phyloP scores from a whole-genome alignment of 2,888 invertebrate genomes.

The Galerucella calmariensis region DNA sequence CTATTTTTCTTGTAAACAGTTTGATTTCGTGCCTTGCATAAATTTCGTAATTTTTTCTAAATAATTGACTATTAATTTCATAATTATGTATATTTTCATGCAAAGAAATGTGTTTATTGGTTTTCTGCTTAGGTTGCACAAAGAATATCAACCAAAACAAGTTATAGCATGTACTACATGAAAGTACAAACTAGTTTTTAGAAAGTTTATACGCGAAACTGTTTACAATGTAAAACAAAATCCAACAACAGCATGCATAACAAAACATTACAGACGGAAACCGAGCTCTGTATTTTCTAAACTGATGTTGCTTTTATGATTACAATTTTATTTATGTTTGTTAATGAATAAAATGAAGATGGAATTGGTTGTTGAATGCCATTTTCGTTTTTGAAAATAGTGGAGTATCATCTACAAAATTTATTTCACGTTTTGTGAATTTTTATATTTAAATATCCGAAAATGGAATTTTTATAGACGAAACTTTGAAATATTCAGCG shows the following conservation, averaged over 20 bases:
- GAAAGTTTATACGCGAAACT: not conserved
- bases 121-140: too few species aligned
- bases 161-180: too few species aligned
- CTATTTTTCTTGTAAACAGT: not conserved
- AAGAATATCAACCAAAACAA: too few species aligned
- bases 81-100: too few species aligned
- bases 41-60: not conserved
- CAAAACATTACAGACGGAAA: not conserved
- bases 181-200: not conserved
- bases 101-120: too few species aligned
- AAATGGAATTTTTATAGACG: too few species aligned
- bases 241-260: not conserved
- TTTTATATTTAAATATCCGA: too few species aligned
- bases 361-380: not conserved
- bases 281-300: not conserved
- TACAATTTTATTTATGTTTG: not conserved
- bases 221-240: not conserved
- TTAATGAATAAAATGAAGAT: conserved; percentile 4
- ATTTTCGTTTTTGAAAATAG: not conserved
- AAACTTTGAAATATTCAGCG: too few species aligned
- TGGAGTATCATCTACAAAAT: not conserved
- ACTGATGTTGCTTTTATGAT: not conserved
- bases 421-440: too few species aligned
- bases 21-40: not conserved
- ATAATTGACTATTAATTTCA: not conserved